Base-by-base conservation (phyloP, 2,888 invertebrate genomes). In the Drosophila antonietae region DNA sequence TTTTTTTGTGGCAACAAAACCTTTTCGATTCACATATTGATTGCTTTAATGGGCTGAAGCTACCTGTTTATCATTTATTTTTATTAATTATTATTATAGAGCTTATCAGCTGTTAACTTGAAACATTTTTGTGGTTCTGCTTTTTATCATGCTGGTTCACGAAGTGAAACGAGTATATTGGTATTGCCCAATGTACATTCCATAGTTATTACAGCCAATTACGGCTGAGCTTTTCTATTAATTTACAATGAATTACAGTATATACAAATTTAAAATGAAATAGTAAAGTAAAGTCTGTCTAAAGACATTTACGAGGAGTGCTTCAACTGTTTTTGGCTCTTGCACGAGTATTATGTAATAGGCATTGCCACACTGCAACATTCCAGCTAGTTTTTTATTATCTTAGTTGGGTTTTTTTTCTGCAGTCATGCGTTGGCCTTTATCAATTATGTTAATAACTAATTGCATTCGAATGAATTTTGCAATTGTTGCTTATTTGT, bases 1-100 rank as follows among this genome's bases (percentile, higher is more conserved):
- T 18, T 46, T 47, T 33, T 18, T 39, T 33, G 23, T 33, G n/a
- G 52, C 46, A 33, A n/a, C 28, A 10, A 10, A 55, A 44, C 18
- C 31, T 37, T 37, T 43, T 65, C 39, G 43, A 43, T 37, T 37
- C 60, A 39, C 44, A 64, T 71, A 71, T 72, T 59, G 72, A 72
- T 65, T 67, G 53, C 31, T 31, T 59, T 35, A 46, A 35, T 52
- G 47, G 55, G 33, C 23, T 60, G 39, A 9, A 37, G 72, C 60
- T 64, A 68, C 64, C 49, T 44, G 58, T 78, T 78, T 78, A 73
- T 76, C 74, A 49, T 65, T 33, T 57, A 56, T 55, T 44, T 35
- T 47, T 51, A 18, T 59, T 64, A 31, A n/a, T 55, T 69, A 37
- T 49, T 49, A 49, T 49, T 46, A 35, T 41, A n/a, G 10, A 2